Conservation (phyloP, 2,113 vertebrate species). For the Psammodynastes pulverulentus region DNA sequence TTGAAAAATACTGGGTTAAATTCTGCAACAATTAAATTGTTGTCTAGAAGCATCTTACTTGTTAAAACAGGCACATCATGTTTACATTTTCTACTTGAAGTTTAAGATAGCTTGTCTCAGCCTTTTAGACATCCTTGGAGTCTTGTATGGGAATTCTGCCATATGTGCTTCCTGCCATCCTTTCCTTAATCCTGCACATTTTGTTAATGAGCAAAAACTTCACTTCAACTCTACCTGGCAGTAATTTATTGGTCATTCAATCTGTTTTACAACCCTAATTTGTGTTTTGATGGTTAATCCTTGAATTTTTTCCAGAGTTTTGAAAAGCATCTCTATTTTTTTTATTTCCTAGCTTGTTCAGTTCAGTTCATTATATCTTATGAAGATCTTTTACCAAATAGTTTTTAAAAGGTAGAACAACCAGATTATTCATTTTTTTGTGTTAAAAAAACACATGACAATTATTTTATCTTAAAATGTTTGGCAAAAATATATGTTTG, state of each 20-base stretch:
- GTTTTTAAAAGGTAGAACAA: conserved; percentile 28
- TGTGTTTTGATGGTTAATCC: background rate
- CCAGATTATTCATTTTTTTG: conserved; percentile 27
- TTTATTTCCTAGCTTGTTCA: background rate
- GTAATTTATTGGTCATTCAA: background rate
- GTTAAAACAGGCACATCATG: background rate
- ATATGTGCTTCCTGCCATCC: background rate
- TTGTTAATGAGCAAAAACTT: background rate
- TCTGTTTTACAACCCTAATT: background rate
- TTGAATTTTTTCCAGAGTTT: background rate
- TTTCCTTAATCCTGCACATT: background rate
- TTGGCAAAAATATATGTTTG: conserved; percentile 27
- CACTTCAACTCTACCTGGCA: background rate
- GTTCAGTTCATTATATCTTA: conserved; percentile 28
- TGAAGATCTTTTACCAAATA: background rate
- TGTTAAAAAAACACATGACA: conserved; percentile 46
- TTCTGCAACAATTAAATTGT: background rate
- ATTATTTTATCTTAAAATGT: conserved; percentile 33
- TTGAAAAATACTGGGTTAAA: background rate
- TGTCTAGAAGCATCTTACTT: background rate
- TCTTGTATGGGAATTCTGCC: background rate
- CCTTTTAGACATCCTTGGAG: no score
- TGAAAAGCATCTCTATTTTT: background rate
- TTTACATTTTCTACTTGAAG: background rate
- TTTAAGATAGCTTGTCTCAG: background rate